Conservation (phyloP, 1,140 invertebrate species). For the Drosophila auraria region DNA sequence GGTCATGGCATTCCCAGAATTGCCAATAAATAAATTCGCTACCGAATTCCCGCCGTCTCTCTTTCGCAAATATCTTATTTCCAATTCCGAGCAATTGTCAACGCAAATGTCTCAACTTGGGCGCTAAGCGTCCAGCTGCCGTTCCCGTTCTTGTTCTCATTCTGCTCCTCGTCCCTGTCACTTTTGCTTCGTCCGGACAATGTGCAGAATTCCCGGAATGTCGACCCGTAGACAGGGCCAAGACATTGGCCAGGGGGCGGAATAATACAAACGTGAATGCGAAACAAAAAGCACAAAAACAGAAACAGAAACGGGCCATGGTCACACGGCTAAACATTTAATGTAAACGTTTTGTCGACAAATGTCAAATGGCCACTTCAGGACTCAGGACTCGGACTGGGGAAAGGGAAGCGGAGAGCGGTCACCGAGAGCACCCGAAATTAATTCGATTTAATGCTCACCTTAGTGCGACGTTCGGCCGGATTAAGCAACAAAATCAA, state of each 20-base stretch:
- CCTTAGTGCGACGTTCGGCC: conserved; percentile 40
- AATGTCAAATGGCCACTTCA: conserved; percentile 79
- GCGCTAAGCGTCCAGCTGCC: conserved; percentile 31
- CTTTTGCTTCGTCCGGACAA: conserved; percentile 59
- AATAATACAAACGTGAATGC: conserved; percentile 28
- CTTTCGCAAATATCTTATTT: conserved; percentile 55
- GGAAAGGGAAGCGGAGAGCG: conserved; percentile 5
- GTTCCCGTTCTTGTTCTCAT: not conserved
- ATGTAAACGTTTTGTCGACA: conserved; percentile 84
- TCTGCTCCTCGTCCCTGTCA: conserved; percentile 10
- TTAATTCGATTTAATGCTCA: conserved; percentile 78
- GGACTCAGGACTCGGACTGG: conserved; percentile 23
- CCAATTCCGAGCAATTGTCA: conserved; percentile 69
- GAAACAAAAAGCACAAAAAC: conserved; percentile 39
- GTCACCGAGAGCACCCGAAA: conserved; percentile 45
- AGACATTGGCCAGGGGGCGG: conserved; percentile 33
- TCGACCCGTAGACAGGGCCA: conserved; percentile 59
- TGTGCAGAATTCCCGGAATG: conserved; percentile 76
- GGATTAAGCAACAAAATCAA: conserved; percentile 78
- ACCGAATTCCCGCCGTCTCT: conserved; percentile 8
- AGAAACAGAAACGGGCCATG: conserved; percentile 56
- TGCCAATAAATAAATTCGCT: conserved; percentile 40
- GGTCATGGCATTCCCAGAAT: conserved; percentile 33
- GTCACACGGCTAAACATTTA: conserved; percentile 81
- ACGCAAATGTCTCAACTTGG: conserved; percentile 78